Evolutionary conservation across 2,888 invertebrate species (phyloP).

Genomic region (Macaria liturata): DNA sequence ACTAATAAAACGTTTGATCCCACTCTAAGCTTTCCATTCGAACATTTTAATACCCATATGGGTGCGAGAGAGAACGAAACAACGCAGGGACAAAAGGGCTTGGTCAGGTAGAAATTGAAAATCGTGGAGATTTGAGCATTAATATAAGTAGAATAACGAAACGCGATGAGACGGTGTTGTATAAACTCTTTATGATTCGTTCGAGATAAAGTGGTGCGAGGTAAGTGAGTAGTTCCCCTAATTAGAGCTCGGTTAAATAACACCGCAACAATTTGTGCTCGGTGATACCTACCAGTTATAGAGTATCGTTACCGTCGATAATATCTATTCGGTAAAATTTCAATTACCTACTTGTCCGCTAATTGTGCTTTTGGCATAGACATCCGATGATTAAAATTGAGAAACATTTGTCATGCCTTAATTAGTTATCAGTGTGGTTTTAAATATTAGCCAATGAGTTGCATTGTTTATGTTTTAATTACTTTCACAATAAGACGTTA

Average conservation of each 20-base stretch:
- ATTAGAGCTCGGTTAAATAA: conserved; percentile 26
- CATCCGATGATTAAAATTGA: not conserved
- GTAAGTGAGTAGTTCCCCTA: conserved; percentile 20
- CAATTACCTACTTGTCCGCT: not conserved
- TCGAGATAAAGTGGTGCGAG: conserved; percentile 25
- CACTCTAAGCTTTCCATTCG: conserved; percentile 33
- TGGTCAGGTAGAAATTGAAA: conserved; percentile 49
- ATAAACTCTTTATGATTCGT: conserved; percentile 26
- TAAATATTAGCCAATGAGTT: too few relatives aligned
- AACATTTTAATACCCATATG: conserved; percentile 30
- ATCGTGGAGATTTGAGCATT: conserved; percentile 38
- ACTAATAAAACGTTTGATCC: conserved; percentile 31
- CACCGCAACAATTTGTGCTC: conserved; percentile 18
- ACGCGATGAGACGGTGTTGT: conserved; percentile 26
- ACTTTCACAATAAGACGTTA: too few relatives aligned
- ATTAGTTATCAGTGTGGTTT: too few relatives aligned
- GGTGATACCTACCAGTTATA: conserved; percentile 19
- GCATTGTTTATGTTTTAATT: too few relatives aligned
- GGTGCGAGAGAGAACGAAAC: conserved; percentile 41
- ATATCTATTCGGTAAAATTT: not conserved
- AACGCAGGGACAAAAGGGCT: conserved; percentile 50
- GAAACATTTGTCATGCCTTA: too few relatives aligned
- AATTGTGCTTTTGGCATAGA: not conserved
- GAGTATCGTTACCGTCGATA: conserved; percentile 2
- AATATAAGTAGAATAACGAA: conserved; percentile 28